Percentiles rank a stretch among this genome's conserved stretches.
phyloP scores from a whole-genome alignment of 2,888 invertebrate species.

The Agrenia bidenticulata region DNA sequence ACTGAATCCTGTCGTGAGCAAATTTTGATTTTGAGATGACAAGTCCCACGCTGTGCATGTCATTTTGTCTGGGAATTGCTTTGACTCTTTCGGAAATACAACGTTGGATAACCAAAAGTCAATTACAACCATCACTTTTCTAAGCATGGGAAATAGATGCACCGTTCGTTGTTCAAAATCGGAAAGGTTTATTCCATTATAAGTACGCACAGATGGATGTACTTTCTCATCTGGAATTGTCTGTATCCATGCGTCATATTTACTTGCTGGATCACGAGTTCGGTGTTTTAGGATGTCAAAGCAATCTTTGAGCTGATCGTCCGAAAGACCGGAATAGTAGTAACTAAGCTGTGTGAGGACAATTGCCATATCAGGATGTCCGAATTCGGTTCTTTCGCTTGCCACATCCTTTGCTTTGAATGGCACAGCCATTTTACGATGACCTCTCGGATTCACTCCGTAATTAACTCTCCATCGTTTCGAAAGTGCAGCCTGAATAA shows the following conservation, averaged over 20 bases:
- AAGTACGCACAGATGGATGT: not conserved
- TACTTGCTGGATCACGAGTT: not conserved
- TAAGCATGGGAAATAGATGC: slow-evolving; percentile 20
- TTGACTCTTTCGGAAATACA: slow-evolving; percentile 35
- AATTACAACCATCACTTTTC: slow-evolving; percentile 24
- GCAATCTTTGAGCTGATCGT: slow-evolving; percentile 31
- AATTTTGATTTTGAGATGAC: slow-evolving; percentile 12
- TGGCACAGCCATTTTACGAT: slow-evolving; percentile 41
- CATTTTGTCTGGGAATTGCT: slow-evolving; percentile 36
- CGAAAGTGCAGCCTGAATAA: slow-evolving; percentile 26
- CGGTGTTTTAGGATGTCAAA: slow-evolving; percentile 18
- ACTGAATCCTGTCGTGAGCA: slow-evolving; percentile 31
- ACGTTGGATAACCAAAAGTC: slow-evolving; percentile 32
- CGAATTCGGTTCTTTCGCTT: slow-evolving; percentile 47
- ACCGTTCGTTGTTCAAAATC: slow-evolving; percentile 24
- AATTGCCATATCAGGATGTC: slow-evolving; percentile 45
- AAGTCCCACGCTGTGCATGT: slow-evolving; percentile 37
- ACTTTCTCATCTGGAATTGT: slow-evolving; percentile 7
- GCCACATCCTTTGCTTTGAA: slow-evolving; percentile 44
- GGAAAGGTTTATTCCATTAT: slow-evolving; percentile 24
- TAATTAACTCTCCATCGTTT: slow-evolving; percentile 50
- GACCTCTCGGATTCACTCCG: slow-evolving; percentile 36
- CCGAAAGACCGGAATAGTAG: slow-evolving; percentile 45
- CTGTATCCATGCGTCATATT: slow-evolving; percentile 19
- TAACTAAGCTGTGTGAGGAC: slow-evolving; percentile 45